Evolutionary conservation across 2,888 invertebrate species (phyloP), one percentile per base, ranked within the genome.

Genomic region (Globia sparganii): DNA sequence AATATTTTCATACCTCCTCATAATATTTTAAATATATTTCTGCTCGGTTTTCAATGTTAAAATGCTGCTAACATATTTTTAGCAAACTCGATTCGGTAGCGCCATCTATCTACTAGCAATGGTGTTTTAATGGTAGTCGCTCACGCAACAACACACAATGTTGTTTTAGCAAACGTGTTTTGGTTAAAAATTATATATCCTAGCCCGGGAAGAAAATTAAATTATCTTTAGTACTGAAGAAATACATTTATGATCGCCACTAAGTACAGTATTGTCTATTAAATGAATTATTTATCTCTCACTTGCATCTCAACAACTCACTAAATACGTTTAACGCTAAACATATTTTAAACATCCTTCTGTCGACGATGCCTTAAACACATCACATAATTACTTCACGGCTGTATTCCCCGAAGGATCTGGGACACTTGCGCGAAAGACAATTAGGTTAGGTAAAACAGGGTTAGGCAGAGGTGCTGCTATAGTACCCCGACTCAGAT

Each of bases 51-150:
- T 25, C 49, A 61, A 71, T 49, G 34, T 58, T 18, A 43, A 43
- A 31, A 37, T 31, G 37, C 59, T 80, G 46, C 31, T 49, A 46
- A 46, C n/a, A 31, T 43, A 49, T 65, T 49, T 58, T 72, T 46
- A 25, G 25, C 53, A 25, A 69, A 79, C 28, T 28, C 40, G 25
- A 21, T 53, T 61, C 28, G 28, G 49, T 70, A 58, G 74, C 61
- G 49, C 66, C 72, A 77, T 79, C 37, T 75, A 77, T 79, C 37
- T 75, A 72, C 62, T 43, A 66, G 62, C 83, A 77, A 86, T 81
- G 77, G 69, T 58, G 75, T 83, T 85, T 83, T 80, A 86, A 83
- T 86, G 78, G 75, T 66, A 53, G 59, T 43, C 49, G 21, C 28
- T 72, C 67, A 79, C 81, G 18, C 34, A 21, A 40, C 15, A 64